phyloP scores from a whole-genome alignment of 37 sponge, comb jelly and placozoan species.

The Oopsacas minuta region DNA sequence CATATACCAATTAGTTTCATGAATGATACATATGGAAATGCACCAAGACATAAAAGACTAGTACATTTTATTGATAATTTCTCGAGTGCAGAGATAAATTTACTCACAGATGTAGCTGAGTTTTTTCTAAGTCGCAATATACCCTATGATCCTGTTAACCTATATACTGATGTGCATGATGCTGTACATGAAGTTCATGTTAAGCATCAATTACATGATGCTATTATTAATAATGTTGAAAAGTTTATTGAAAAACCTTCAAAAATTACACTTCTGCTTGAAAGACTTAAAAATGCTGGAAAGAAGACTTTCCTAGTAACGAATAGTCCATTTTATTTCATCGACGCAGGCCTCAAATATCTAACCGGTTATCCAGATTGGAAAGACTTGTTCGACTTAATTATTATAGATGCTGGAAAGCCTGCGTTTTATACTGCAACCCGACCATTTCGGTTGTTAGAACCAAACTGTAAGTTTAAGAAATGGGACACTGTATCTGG shows the following conservation, averaged over 20 bases:
- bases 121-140: constrained; percentile 26
- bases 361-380: constrained; percentile 49
- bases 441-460: constrained; percentile 57
- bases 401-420: constrained; percentile 61
- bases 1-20: constrained; percentile 58
- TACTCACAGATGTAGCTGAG: constrained; percentile 55
- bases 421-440: constrained; percentile 58
- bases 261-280: constrained; percentile 31
- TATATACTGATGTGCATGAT: constrained; percentile 50
- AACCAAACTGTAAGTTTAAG: constrained; percentile 20
- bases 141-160: constrained; percentile 43
- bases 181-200: background rate
- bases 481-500: constrained; percentile 46
- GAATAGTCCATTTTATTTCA: constrained; percentile 67
- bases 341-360: constrained; percentile 61
- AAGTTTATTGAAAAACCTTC: constrained; percentile 34
- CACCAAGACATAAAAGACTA: constrained; percentile 22
- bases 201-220: background rate
- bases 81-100: constrained; percentile 59
- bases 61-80: constrained; percentile 68
- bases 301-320: constrained; percentile 86
- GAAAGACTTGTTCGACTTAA: constrained; percentile 76
- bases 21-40: constrained; percentile 23
- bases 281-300: constrained; percentile 37
- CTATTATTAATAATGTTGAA: constrained; percentile 18